phyloP scores from a whole-genome alignment of 1,140 invertebrate genomes.

The Dufourea novaeangliae region DNA sequence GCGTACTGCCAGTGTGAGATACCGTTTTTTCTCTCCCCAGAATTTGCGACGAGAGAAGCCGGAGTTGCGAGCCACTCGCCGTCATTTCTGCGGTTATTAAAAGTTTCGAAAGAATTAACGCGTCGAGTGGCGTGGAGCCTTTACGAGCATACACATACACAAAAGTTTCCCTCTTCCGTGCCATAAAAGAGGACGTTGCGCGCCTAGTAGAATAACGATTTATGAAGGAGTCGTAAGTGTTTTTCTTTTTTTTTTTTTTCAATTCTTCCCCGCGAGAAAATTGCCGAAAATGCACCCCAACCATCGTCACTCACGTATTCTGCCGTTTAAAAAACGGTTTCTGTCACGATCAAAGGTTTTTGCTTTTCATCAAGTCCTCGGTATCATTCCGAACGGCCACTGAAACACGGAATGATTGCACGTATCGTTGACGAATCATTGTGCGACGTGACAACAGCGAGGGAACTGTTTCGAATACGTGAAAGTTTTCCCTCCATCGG shows the following conservation, averaged over 20 bases:
- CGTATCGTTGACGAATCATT: neutral
- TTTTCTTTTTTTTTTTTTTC: neutral
- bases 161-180: neutral
- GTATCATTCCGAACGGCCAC: too few species aligned
- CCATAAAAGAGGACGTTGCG: too few species aligned
- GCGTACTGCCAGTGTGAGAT: neutral
- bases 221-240: neutral
- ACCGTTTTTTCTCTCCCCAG: neutral
- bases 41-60: neutral
- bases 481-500: too few species aligned
- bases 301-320: too few species aligned
- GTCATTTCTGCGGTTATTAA: conserved; percentile 4
- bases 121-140: neutral
- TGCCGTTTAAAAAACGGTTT: too few species aligned
- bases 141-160: neutral
- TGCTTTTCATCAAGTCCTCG: too few species aligned
- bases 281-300: too few species aligned
- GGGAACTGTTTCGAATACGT: neutral
- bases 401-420: neutral
- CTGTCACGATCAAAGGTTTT: too few species aligned
- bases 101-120: conserved; percentile 27
- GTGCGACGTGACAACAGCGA: neutral
- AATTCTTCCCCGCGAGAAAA: too few species aligned
- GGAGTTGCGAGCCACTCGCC: neutral
- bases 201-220: neutral